Percentiles rank a stretch among this genome's conserved stretches.
Evolutionary conservation across 2,888 invertebrate genomes (phyloP).

Genomic region (Sminthurides aquaticus): DNA sequence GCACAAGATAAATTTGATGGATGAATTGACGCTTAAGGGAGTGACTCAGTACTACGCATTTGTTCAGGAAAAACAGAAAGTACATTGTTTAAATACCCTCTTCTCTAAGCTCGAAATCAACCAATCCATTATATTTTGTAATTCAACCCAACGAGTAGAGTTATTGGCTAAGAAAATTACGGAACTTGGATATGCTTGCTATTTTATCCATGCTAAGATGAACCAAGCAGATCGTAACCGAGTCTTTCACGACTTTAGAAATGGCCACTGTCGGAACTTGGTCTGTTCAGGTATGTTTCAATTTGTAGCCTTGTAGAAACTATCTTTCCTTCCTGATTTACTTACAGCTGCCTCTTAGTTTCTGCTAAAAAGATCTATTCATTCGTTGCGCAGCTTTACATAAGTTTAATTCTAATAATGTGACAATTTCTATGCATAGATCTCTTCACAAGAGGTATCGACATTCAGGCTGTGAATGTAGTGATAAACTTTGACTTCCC

Average conservation of each 20-base stretch:
- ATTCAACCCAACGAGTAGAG: slow-evolving; percentile 98
- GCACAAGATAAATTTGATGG: slow-evolving; percentile 99
- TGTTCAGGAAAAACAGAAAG: slow-evolving; percentile 99
- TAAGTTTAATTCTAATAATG: not conserved
- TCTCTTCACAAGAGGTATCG: slow-evolving; percentile 97
- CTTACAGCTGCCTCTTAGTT: no score
- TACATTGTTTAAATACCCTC: slow-evolving; percentile 97
- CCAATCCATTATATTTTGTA: slow-evolving; percentile 99
- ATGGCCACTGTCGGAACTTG: slow-evolving; percentile 94
- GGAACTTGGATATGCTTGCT: slow-evolving; percentile 98
- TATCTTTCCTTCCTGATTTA: no score
- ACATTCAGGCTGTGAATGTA: slow-evolving; percentile 99
- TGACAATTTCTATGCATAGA: slow-evolving; percentile 51
- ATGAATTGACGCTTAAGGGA: slow-evolving; percentile 96
- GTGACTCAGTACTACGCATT: slow-evolving; percentile 99
- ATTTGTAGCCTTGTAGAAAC: no score
- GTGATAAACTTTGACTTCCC: slow-evolving; percentile 99
- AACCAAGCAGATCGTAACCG: slow-evolving; percentile 97
- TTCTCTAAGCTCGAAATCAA: slow-evolving; percentile 99
- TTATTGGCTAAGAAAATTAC: slow-evolving; percentile 98
- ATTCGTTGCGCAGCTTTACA: no score
- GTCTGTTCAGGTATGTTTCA: slow-evolving; percentile 60
- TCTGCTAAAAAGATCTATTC: no score
- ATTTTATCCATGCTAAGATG: slow-evolving; percentile 99
- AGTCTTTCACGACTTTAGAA: slow-evolving; percentile 98